Evolutionary conservation across 1,140 invertebrate species (phyloP), one percentile per base, ranked within the genome.

Genomic region (Tetramorium parvispinum): DNA sequence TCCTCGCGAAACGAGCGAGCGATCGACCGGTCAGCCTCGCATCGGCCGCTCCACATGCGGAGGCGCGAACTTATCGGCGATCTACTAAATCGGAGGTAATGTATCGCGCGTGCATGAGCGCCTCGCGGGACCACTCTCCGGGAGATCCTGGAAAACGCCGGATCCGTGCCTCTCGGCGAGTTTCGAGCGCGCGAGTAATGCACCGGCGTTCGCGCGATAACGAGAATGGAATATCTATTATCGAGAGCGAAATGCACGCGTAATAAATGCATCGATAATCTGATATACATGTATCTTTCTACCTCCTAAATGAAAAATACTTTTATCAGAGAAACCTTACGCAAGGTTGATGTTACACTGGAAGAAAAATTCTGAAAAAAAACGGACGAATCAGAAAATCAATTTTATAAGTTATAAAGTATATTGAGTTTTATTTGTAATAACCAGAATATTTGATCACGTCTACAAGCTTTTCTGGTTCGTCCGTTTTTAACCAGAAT

Each of bases 1-100:
- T 88, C 81, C 85, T 82, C 86, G 88, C 65, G 76, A 86, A 88
- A 76, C 78, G 73, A 83, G 10, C 63, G 51, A 18, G 16, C 32
- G 32, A 32, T 32, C 32, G 32, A 32, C 32, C 32, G 32, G 32
- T 4, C 32, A 32, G 32, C 32, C 49, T 88, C 85, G 83, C 46
- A 70, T 55, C 78, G 78, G 78, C 68, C 51, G 27, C 55, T 51
- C 37, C 40, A 46, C 27, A 53, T 75, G 68, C 68, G 68, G 53
- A 83, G 68, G 68, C 43, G 68, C 79, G 68, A 83, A 73, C 55
- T 83, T 83, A 75, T 83, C 79, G 24, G 40, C 68, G 79, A 83
- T 83, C 68, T 83, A 24, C 40, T 61, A 83, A 83, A 83, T 83
- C 46, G 79, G 40, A 24, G 40, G 21, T 73, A 73, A 59, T 53